Conservation (phyloP, 2,113 vertebrate species). For the Bagarius yarrelli region DNA sequence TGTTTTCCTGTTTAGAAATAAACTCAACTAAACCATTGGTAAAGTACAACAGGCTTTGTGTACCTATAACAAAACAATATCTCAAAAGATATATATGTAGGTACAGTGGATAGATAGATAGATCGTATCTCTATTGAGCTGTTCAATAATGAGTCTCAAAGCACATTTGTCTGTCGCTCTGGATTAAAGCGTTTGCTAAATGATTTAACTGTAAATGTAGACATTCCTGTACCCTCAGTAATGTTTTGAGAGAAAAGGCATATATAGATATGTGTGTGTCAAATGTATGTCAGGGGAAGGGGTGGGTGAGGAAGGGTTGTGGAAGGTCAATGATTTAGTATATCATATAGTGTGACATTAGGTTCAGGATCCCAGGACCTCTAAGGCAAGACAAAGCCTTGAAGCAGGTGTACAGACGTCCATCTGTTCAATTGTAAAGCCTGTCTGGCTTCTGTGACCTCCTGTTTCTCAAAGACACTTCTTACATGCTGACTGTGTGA, state of each 20-base stretch:
- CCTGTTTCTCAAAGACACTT: conserved; percentile 24
- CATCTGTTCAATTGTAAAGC: conserved; percentile 68
- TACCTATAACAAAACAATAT: background rate
- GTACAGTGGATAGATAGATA: background rate
- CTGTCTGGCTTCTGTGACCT: conserved; percentile 28
- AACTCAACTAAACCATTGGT: background rate
- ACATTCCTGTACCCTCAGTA: conserved; percentile 2
- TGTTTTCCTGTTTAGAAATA: background rate
- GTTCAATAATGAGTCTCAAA: no score
- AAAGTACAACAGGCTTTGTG: background rate
- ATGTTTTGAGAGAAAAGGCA: conserved; percentile 17
- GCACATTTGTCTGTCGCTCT: no score
- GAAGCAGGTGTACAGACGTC: conserved; percentile 61
- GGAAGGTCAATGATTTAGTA: conserved; percentile 27
- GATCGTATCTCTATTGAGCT: background rate
- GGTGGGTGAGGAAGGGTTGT: background rate
- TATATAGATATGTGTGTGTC: conserved; percentile 26
- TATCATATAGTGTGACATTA: conserved; percentile 43
- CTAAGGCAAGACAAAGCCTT: conserved; percentile 51
- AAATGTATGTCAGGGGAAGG: background rate
- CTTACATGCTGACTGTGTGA: conserved; percentile 23
- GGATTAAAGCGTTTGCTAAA: no score
- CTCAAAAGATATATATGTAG: background rate
- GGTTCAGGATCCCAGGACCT: conserved; percentile 53
- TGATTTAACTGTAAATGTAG: no score